Evolutionary conservation across 2,888 invertebrate species (phyloP).

Genomic region (Caenorhabditis angaria): DNA sequence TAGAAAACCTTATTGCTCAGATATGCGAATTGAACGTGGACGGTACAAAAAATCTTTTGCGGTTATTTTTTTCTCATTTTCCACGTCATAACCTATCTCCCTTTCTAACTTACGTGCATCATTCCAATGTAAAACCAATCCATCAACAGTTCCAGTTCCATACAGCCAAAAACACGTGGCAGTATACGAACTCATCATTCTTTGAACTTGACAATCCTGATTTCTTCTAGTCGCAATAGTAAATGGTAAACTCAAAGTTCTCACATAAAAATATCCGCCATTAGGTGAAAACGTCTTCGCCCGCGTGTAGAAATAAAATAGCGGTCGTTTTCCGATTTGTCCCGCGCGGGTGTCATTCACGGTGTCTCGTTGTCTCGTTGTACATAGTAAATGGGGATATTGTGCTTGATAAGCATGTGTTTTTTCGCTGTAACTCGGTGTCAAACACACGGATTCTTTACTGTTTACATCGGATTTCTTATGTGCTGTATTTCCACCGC

Average conservation of each 20-base stretch:
- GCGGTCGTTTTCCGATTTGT: constrained; percentile 66
- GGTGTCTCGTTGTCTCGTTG: constrained; percentile 66
- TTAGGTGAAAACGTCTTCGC: constrained; percentile 56
- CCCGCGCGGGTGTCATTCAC: constrained; percentile 41
- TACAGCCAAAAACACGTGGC: constrained; percentile 72
- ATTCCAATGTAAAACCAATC: constrained; percentile 60
- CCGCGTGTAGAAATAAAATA: constrained; percentile 69
- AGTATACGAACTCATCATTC: constrained; percentile 72
- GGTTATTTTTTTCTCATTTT: background rate
- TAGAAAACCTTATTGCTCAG: too few relatives aligned
- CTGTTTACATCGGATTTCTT: constrained; percentile 71
- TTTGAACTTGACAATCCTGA: constrained; percentile 70
- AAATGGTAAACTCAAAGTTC: constrained; percentile 68
- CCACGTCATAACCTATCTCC: background rate
- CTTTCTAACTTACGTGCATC: constrained; percentile 45
- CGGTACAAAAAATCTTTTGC: background rate
- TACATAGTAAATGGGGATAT: constrained; percentile 70
- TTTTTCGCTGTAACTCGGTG: constrained; percentile 46
- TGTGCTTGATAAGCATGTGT: constrained; percentile 63
- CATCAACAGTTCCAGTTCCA: constrained; percentile 60
- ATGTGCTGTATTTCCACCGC: constrained; percentile 63
- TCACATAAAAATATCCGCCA: constrained; percentile 41
- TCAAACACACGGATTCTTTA: constrained; percentile 53
- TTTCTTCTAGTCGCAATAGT: constrained; percentile 69
- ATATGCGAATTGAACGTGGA: background rate